Evolutionary conservation across 2,797 vertebrate species (phyloP).

Genomic region (Gephyroberyx darwinii): DNA sequence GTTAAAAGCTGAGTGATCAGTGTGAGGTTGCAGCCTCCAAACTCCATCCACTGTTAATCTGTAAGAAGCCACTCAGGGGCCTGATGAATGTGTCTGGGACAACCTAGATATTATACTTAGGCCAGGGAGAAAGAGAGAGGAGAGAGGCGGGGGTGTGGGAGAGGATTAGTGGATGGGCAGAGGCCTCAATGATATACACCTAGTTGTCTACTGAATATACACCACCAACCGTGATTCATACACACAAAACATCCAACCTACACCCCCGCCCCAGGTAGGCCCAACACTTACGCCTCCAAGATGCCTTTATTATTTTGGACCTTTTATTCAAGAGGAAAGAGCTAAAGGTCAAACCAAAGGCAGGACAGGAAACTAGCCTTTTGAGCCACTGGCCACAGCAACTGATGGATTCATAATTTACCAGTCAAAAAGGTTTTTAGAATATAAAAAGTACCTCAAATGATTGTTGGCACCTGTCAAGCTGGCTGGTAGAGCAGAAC

Average conservation of each 20-base stretch:
- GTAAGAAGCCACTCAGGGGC: conserved; percentile 73
- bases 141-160: conserved; percentile 69
- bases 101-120: conserved; percentile 76
- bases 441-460: too few species aligned
- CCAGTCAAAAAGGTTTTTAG: too few species aligned
- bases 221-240: conserved; percentile 72
- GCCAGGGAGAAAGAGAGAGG: conserved; percentile 61
- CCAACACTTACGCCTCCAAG: conserved; percentile 10
- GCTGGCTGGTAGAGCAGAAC: too few species aligned
- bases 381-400: background rate
- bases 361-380: conserved; percentile 6
- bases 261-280: conserved; percentile 11
- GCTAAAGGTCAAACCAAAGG: background rate
- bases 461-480: too few species aligned
- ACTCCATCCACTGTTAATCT: conserved; percentile 77
- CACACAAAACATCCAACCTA: conserved; percentile 55
- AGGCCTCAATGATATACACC: conserved; percentile 78
- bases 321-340: conserved; percentile 8
- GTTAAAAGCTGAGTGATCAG: conserved; percentile 79
- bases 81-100: conserved; percentile 82
- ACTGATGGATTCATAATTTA: background rate
- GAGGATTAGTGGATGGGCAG: conserved; percentile 74
- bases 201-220: conserved; percentile 67
- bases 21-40: conserved; percentile 57
- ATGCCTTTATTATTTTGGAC: conserved; percentile 28